Evolutionary conservation across 2,113 vertebrate genomes (phyloP), one percentile per base, ranked within the genome.

Genomic region (Myrmecobius fasciatus): DNA sequence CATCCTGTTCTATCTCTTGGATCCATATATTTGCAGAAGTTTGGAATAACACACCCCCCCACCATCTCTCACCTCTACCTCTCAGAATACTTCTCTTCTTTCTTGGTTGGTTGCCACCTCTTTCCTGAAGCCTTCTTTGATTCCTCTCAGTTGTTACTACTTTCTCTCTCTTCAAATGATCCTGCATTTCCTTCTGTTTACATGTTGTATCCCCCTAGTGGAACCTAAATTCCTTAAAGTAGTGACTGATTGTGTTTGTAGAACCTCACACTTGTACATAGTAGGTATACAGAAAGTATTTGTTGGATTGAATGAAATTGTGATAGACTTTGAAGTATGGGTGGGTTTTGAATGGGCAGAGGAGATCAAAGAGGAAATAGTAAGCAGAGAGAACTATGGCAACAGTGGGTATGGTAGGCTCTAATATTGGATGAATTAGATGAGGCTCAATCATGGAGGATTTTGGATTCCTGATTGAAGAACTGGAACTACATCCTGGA

Each of bases 381-480:
- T 94, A 53, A 89, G 12, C 28, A 96, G 17, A 90, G 75, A 95
- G 20, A 67, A 10, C 26, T 90, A 36, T 94, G 52, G 67, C 94
- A 90, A 93, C 43, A 83, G 25, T 92, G 52, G 24, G 91, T 49
- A 48, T 94, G 47, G 60, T 93, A 89, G 94, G 46, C 96, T 89
- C 94, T 94, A 51, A 28, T 46, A 28, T 56, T 94, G 53, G 52
- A 11, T 91, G 91, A 90, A 93, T 94, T 52, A 94, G 28, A 90
- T 96, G 94, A 88, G 90, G 91, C 83, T 97, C 47, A 94, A 89
- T 89, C 89, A 93, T n/a, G 31, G 31, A 67, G 60, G 60, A 67
- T 31, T 31, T 67, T 67, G 31, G 60, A 67, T 67, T 12, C 12
- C 60, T 67, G 31, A 67, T 67, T 67, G 60, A 67, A 67, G 60